These are phyloP conservation scores for Neofelis nebulosa DNA, from an alignment of 2,113 vertebrate genomes.

Conservation along the genomic window DNA sequence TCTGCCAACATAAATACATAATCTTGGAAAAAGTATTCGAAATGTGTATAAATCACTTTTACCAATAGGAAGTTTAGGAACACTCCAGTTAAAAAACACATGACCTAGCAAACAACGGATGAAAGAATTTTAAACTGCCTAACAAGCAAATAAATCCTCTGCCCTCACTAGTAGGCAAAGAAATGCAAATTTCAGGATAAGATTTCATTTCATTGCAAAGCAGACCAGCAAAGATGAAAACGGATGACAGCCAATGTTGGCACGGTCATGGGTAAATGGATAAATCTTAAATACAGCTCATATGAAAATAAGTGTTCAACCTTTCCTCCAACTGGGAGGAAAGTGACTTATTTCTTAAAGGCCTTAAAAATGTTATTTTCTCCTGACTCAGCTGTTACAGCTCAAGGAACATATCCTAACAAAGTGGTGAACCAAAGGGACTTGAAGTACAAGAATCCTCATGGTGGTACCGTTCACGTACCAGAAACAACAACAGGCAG, in stretches of 20 bases:
- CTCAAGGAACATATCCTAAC: background rate
- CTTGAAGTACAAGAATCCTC: background rate
- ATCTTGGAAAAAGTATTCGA: background rate
- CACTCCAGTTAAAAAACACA: background rate
- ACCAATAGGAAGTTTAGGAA: background rate
- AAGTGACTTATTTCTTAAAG: background rate
- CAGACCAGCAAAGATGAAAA: background rate
- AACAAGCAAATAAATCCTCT: background rate
- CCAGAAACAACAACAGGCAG: background rate
- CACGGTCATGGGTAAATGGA: background rate
- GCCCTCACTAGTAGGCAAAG: background rate
- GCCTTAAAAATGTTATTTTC: background rate
- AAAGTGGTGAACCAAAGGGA: background rate
- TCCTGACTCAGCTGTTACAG: background rate
- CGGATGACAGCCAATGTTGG: background rate
- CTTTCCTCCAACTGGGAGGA: background rate
- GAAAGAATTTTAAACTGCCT: background rate
- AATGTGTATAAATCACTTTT: background rate
- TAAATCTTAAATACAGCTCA: background rate
- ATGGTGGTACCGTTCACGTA: background rate
- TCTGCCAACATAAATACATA: background rate
- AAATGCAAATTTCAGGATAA: background rate
- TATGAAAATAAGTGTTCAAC: background rate
- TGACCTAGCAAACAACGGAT: background rate
- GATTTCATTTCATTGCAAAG: background rate